Evolutionary conservation across 53 echinoderm and acorn worm genomes (phyloP).

Genomic region (Crossaster papposus): DNA sequence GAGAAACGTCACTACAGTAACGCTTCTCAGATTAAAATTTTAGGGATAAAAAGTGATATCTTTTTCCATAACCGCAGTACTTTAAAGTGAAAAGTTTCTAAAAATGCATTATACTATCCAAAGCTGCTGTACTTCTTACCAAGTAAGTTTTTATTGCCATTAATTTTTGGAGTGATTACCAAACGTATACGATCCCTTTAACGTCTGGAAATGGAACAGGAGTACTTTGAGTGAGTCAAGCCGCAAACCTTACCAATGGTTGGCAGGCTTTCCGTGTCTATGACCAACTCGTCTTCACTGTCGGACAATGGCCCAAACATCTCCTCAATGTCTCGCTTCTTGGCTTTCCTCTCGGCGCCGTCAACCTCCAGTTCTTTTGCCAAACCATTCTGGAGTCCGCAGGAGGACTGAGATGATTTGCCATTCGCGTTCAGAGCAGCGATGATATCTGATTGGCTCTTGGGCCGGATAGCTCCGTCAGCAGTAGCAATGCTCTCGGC

Average conservation of each 20-base stretch:
- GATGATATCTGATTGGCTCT: conserved; percentile 17
- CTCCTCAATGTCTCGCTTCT: conserved; percentile 66
- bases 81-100: no score
- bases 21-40: no score
- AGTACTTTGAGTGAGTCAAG: not conserved
- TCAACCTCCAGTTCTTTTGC: not conserved
- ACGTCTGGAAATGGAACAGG: not conserved
- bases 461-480: not conserved
- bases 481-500: not conserved
- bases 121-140: no score
- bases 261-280: conserved; percentile 71
- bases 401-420: not conserved
- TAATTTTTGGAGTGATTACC: no score
- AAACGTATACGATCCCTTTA: no score
- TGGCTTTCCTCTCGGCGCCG: conserved; percentile 36
- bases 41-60: no score
- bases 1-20: no score
- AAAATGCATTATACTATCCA: no score
- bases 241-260: conserved; percentile 38
- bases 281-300: conserved; percentile 82
- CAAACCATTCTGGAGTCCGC: conserved; percentile 24
- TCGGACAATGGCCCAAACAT: conserved; percentile 79
- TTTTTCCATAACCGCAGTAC: no score
- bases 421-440: conserved; percentile 10
- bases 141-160: no score